These are phyloP conservation scores for Calameuta pallipes DNA, from an alignment of 2,888 invertebrate species.

Conservation along the genomic window DNA sequence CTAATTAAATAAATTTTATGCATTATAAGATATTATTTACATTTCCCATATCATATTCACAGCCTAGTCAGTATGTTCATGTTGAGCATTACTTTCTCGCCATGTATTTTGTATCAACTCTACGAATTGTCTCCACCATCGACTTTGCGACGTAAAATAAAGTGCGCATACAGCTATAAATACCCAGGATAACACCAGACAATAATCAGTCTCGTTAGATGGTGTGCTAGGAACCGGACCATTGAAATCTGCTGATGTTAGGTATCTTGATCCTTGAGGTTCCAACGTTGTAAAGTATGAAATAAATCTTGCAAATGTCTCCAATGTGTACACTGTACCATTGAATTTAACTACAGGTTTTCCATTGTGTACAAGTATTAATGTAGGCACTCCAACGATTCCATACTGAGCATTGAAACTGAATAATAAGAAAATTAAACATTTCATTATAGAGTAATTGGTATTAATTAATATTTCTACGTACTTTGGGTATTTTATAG, in stretches of 20 bases:
- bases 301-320: slow-evolving; percentile 83
- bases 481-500: slow-evolving; percentile 79
- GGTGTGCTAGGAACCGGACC: slow-evolving; percentile 86
- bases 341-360: slow-evolving; percentile 87
- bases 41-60: background rate
- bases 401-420: slow-evolving; percentile 92
- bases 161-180: slow-evolving; percentile 82
- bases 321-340: slow-evolving; percentile 82
- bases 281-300: slow-evolving; percentile 79
- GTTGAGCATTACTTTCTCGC: slow-evolving; percentile 88
- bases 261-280: slow-evolving; percentile 73
- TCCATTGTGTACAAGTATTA: slow-evolving; percentile 91
- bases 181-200: slow-evolving; percentile 84
- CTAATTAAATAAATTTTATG: background rate
- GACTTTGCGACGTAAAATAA: slow-evolving; percentile 82
- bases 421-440: slow-evolving; percentile 15
- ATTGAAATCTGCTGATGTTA: slow-evolving; percentile 80
- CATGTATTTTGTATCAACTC: slow-evolving; percentile 88
- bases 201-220: slow-evolving; percentile 82
- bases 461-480: background rate
- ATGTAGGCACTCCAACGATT: slow-evolving; percentile 88
- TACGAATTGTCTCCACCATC: slow-evolving; percentile 81
- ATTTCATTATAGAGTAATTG: background rate
- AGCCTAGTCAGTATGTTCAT: slow-evolving; percentile 78
- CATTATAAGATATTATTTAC: background rate